phyloP scores from a whole-genome alignment of 2,797 vertebrate species.

The Amazona finschi region DNA sequence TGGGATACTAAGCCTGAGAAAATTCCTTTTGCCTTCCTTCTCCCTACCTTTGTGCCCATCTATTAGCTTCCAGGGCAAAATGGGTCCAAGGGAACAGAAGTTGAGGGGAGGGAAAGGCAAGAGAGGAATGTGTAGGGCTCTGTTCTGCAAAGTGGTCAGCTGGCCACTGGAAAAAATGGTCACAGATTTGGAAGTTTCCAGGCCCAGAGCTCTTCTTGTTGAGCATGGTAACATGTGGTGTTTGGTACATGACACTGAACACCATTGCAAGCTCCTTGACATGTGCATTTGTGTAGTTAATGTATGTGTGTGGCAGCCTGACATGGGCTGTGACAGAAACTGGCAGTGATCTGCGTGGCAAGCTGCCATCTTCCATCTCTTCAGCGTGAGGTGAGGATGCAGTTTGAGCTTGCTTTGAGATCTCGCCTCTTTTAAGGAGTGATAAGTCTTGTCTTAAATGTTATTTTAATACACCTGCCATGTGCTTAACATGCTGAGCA shows the following conservation, averaged over 20 bases:
- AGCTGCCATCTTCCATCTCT: not conserved
- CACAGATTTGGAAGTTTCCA: not conserved
- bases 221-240: not conserved
- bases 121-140: not conserved
- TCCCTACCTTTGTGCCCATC: not conserved
- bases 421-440: not conserved
- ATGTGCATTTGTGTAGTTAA: not conserved
- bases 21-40: not conserved
- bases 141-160: not conserved
- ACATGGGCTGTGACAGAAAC: not conserved
- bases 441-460: not conserved
- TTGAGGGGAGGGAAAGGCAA: fast-evolving
- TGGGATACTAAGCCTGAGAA: not conserved
- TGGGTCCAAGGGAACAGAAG: not conserved
- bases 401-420: not conserved
- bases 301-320: not conserved
- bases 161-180: not conserved
- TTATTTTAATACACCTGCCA: slow-evolving; percentile 5
- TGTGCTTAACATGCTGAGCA: not conserved
- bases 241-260: not conserved
- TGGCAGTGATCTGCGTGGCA: fast-evolving
- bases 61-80: not conserved
- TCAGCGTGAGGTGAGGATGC: not conserved
- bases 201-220: not conserved
- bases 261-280: not conserved